Evolutionary conservation across 2,113 vertebrate genomes (phyloP).

Genomic region (Eurystomus gularis): DNA sequence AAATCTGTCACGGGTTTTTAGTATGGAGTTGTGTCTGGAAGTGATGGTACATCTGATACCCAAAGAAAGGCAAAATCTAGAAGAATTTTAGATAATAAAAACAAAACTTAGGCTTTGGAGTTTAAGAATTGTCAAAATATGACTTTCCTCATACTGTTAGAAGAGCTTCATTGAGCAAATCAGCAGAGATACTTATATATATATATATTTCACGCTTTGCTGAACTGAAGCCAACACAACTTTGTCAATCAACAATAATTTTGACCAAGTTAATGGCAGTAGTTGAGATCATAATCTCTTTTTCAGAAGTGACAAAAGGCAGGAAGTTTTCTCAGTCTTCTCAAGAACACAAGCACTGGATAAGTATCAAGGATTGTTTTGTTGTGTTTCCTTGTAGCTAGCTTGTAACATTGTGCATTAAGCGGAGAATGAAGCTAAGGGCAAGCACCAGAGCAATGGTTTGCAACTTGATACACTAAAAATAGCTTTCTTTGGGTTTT

Average conservation of each 20-base stretch:
- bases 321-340: not conserved
- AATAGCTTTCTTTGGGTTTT: conserved; percentile 33
- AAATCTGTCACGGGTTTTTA: not conserved
- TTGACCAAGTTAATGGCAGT: not conserved
- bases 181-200: rapidly evolving
- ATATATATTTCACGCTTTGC: not conserved
- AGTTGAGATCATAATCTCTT: not conserved
- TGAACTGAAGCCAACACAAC: not conserved
- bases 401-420: not conserved
- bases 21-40: not conserved
- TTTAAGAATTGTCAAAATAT: not conserved
- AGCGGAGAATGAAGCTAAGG: too few species aligned
- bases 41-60: not conserved
- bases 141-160: not conserved
- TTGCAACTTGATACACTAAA: conserved; percentile 28
- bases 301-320: not conserved
- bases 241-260: not conserved
- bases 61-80: not conserved
- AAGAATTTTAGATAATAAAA: not conserved
- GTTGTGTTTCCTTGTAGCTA: conserved; percentile 17
- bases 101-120: not conserved
- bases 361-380: not conserved
- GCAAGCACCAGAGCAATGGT: not conserved
- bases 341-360: not conserved
- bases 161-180: not conserved